Evolutionary conservation across 1,140 invertebrate species (phyloP).

Genomic region (Luehdorfia chinensis): DNA sequence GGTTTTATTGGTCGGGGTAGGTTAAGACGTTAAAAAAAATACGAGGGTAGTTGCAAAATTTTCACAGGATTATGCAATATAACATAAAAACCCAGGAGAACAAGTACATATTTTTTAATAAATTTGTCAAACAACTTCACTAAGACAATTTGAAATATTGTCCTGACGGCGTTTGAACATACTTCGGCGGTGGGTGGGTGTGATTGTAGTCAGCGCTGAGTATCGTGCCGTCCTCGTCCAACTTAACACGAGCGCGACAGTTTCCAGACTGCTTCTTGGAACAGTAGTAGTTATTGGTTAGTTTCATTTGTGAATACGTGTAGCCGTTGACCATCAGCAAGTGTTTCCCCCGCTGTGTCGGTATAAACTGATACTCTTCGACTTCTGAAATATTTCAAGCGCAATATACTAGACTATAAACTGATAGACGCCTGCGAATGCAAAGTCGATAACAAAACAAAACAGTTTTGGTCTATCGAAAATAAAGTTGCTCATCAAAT

Average conservation of each 20-base stretch:
- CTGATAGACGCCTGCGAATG: too few relatives aligned
- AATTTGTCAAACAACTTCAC: too few relatives aligned
- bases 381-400: conserved; percentile 11
- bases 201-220: conserved; percentile 22
- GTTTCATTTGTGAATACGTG: conserved; percentile 32
- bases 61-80: background rate
- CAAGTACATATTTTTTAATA: too few relatives aligned
- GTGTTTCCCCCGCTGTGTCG: conserved; percentile 24
- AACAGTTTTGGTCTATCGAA: too few relatives aligned
- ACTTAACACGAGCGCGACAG: conserved; percentile 28
- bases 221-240: conserved; percentile 23
- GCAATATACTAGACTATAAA: background rate
- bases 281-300: conserved; percentile 35
- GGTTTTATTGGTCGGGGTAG: too few relatives aligned
- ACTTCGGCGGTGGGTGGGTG: conserved; percentile 29
- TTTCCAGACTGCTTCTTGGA: conserved; percentile 32
- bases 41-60: background rate
- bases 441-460: too few relatives aligned
- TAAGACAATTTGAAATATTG: conserved; percentile 24
- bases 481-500: too few relatives aligned
- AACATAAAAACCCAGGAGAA: conserved; percentile 4
- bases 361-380: conserved; percentile 22
- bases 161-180: conserved; percentile 21
- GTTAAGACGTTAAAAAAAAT: too few relatives aligned
- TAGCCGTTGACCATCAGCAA: conserved; percentile 28